Evolutionary conservation across 2,113 vertebrate species (phyloP).

Genomic region (Spilogale gracilis): DNA sequence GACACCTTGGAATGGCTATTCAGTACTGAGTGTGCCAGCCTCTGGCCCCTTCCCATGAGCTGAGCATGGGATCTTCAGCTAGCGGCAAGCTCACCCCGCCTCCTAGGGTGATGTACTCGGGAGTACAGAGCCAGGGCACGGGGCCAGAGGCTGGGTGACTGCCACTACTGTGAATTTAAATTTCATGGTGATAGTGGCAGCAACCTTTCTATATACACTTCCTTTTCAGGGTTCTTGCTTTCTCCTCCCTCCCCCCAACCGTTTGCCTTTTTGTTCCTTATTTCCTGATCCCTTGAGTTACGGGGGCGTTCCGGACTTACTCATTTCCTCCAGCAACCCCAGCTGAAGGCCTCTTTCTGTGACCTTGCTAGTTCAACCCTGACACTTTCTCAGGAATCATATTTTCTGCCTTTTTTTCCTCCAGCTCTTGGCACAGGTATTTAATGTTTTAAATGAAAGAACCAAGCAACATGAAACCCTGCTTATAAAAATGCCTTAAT

Average conservation of each 20-base stretch:
- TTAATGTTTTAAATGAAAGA: conserved; percentile 11
- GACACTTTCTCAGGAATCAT: not conserved
- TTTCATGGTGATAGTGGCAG: not conserved
- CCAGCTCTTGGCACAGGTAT: not conserved
- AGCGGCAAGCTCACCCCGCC: not conserved
- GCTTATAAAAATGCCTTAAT: not conserved
- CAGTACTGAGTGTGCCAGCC: not conserved
- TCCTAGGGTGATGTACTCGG: not conserved
- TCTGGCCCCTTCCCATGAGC: too few species aligned
- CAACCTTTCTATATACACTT: not conserved
- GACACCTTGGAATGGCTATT: not conserved
- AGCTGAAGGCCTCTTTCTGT: not conserved
- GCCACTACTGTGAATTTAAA: not conserved
- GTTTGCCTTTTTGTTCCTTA: not conserved
- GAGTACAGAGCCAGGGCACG: not conserved
- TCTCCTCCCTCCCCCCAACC: not conserved
- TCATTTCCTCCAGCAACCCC: not conserved
- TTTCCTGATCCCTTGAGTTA: not conserved
- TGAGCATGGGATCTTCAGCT: not conserved
- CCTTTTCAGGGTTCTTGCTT: not conserved
- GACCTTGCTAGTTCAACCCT: not conserved
- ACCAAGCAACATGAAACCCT: not conserved
- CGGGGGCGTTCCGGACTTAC: not conserved
- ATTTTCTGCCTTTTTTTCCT: not conserved
- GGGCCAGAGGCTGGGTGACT: not conserved